These are phyloP conservation scores for Oplegnathus fasciatus DNA, from an alignment of 2,113 vertebrate species.

Conservation along the genomic window DNA sequence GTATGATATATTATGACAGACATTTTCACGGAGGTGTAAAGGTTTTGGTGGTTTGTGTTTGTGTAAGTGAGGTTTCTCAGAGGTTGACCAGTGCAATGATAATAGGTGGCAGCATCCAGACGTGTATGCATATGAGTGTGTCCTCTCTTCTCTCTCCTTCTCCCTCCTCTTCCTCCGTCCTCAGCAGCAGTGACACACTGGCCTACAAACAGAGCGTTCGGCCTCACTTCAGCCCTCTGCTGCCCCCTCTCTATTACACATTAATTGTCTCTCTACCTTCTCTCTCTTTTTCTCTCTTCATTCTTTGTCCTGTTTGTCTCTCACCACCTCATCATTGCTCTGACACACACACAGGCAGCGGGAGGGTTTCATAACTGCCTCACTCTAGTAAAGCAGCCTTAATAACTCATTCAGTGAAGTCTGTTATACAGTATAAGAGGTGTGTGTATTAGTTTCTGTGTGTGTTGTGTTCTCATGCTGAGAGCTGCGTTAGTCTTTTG, in stretches of 20 bases:
- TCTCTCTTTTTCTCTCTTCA: not conserved
- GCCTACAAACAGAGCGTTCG: conserved; percentile 67
- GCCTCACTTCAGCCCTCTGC: conserved; percentile 39
- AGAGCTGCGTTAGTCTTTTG: too few species aligned
- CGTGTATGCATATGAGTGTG: not conserved
- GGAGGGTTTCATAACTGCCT: conserved; percentile 70
- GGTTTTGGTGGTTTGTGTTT: not conserved
- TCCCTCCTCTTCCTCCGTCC: conserved; percentile 20
- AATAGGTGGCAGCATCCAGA: not conserved
- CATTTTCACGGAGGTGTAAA: not conserved
- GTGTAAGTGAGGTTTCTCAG: conserved; percentile 13
- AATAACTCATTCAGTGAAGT: conserved; percentile 64
- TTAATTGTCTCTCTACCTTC: not conserved
- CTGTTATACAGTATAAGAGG: conserved; percentile 64
- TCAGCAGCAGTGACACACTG: conserved; percentile 77
- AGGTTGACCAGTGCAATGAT: conserved; percentile 3
- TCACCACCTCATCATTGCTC: not conserved
- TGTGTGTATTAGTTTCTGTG: conserved; percentile 15
- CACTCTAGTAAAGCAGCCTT: conserved; percentile 62
- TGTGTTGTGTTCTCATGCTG: too few species aligned
- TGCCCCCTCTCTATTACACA: conserved; percentile 17
- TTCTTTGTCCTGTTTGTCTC: not conserved
- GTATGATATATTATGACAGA: not conserved
- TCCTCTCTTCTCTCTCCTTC: not conserved
- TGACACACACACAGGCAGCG: conserved; percentile 15